These are phyloP conservation scores for Heptranchias perlo DNA, from an alignment of 2,113 vertebrate genomes.

Conservation along the genomic window DNA sequence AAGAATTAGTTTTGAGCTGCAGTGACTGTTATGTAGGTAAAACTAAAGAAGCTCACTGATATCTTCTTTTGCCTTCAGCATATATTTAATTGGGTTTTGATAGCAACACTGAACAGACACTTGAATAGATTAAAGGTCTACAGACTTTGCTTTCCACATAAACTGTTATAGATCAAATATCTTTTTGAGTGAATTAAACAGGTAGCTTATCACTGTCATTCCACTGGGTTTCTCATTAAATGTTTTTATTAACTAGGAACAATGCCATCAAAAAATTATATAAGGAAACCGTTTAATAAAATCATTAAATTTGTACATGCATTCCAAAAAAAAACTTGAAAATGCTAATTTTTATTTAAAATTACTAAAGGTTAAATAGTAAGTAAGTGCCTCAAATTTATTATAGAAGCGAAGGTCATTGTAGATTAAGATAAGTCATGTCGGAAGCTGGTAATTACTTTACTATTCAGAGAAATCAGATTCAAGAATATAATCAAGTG, in stretches of 20 bases:
- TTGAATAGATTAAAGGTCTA: neutral
- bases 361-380: neutral
- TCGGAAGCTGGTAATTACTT: constrained; percentile 15
- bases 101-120: neutral
- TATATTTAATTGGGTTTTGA: neutral
- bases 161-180: neutral
- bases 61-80: neutral
- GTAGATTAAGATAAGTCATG: constrained; percentile 35
- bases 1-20: neutral
- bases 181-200: neutral
- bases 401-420: constrained; percentile 13
- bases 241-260: neutral
- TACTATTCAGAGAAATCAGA: constrained; percentile 22
- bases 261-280: neutral
- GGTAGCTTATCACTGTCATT: neutral
- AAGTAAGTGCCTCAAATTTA: neutral
- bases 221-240: neutral
- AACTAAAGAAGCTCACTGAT: neutral
- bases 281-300: neutral
- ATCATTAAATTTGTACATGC: neutral
- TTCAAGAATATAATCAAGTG: constrained; percentile 27
- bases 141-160: neutral
- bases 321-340: neutral
- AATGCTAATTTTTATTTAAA: neutral
- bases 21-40: neutral